Conservation (phyloP, 1,140 invertebrate genomes). For the Bombus terrestris region DNA sequence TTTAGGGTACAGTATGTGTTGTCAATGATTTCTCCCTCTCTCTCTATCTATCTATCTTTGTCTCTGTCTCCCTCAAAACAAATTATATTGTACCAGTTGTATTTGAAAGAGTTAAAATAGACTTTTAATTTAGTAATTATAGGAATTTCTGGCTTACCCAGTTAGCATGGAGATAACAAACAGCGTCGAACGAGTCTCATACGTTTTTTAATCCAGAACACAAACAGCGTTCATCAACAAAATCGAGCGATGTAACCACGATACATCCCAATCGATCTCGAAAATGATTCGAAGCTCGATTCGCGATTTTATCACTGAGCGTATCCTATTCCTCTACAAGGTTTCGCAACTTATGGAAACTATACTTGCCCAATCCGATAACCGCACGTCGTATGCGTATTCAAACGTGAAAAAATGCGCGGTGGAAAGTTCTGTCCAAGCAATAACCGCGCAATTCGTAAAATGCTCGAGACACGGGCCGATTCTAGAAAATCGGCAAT, state of each 20-base stretch:
- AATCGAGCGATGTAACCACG: background rate
- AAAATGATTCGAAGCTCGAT: background rate
- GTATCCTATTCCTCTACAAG: too few species aligned
- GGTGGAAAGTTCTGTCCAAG: background rate
- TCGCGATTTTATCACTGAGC: background rate
- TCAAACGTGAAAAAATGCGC: constrained; percentile 2
- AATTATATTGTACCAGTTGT: too few species aligned
- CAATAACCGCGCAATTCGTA: constrained; percentile 17
- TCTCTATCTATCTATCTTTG: too few species aligned
- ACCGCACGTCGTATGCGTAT: background rate
- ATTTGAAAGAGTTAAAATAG: too few species aligned
- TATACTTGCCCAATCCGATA: background rate
- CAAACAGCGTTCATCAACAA: background rate
- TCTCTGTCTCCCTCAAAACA: too few species aligned
- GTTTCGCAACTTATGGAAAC: background rate
- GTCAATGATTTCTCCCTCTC: too few species aligned
- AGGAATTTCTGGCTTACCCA: too few species aligned
- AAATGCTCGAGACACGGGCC: background rate
- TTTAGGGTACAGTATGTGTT: too few species aligned
- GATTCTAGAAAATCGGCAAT: constrained; percentile 4
- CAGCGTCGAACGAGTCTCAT: background rate
- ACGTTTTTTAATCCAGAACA: background rate
- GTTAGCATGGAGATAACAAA: too few species aligned
- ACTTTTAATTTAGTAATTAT: too few species aligned
- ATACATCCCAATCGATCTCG: background rate